A percentile compares a stretch with the other conserved stretches of the same genome.
These are phyloP conservation scores for Rhinopithecus roxellana DNA, from an alignment of 2,113 vertebrate genomes.

Conservation along the genomic window DNA sequence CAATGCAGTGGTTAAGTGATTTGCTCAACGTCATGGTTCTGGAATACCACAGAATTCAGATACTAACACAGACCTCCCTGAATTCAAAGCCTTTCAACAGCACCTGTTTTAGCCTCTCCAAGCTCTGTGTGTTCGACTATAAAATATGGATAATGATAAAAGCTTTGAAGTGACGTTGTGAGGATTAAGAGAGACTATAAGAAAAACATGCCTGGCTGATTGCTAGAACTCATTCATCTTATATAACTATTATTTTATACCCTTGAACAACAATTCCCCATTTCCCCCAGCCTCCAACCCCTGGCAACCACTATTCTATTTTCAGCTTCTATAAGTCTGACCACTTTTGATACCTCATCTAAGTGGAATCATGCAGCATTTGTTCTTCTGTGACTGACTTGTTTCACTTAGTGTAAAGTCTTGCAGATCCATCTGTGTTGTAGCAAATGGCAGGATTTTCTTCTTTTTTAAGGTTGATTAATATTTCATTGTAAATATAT, in stretches of 20 bases:
- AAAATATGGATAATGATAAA: conserved; percentile 6
- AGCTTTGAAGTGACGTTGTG: background rate
- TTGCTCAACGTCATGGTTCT: background rate
- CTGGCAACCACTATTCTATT: background rate
- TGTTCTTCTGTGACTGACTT: background rate
- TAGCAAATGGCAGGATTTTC: background rate
- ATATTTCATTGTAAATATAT: background rate
- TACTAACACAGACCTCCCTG: background rate
- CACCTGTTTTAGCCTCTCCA: background rate
- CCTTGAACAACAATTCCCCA: background rate
- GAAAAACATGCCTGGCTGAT: background rate
- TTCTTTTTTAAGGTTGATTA: background rate
- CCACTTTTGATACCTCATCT: background rate
- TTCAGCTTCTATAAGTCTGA: background rate
- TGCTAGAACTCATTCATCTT: background rate
- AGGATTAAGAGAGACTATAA: background rate
- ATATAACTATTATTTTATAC: background rate
- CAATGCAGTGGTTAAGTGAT: background rate
- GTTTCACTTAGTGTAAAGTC: background rate
- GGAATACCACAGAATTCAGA: background rate
- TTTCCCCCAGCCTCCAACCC: background rate
- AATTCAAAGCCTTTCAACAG: background rate
- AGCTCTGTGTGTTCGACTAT: background rate
- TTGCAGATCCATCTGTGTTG: background rate
- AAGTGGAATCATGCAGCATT: background rate